Conservation (phyloP, 2,113 vertebrate genomes). For the Malurus melanocephalus region DNA sequence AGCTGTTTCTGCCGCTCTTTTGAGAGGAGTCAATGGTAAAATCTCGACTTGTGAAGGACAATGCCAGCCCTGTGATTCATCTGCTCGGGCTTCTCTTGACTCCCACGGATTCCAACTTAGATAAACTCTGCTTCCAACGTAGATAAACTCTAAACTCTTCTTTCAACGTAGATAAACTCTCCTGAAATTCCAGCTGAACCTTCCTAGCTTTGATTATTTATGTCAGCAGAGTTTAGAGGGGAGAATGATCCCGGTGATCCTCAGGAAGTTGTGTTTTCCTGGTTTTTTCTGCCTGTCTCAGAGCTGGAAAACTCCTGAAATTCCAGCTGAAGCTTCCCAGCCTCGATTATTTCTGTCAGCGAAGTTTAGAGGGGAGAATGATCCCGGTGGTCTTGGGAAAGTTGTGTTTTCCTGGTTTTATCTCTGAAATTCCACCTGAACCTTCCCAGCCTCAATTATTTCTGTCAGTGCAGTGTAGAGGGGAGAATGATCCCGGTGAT, state of each 20-base stretch:
- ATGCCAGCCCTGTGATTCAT: neutral
- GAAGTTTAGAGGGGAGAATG: neutral
- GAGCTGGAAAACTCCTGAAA: neutral
- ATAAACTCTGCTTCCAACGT: neutral
- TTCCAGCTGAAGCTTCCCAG: neutral
- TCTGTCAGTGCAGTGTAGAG: no score
- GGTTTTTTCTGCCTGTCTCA: no score
- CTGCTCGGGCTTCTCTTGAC: neutral
- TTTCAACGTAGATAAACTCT: neutral
- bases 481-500: no score
- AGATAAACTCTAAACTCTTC: neutral
- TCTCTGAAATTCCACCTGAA: no score
- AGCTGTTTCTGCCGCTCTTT: neutral
- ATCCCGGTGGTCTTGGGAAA: no score
- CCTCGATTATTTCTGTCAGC: accelerated
- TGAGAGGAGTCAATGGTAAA: neutral
- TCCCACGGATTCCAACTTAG: neutral
- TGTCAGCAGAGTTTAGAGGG: neutral
- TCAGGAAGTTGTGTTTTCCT: neutral
- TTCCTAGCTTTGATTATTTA: neutral
- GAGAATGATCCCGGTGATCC: no score
- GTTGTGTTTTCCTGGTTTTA: no score
- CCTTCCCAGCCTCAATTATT: no score
- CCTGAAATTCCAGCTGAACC: neutral
- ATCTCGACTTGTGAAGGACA: neutral